These are phyloP conservation scores for Eupithecia subumbrata DNA, from an alignment of 2,888 invertebrate genomes.

Conservation along the genomic window DNA sequence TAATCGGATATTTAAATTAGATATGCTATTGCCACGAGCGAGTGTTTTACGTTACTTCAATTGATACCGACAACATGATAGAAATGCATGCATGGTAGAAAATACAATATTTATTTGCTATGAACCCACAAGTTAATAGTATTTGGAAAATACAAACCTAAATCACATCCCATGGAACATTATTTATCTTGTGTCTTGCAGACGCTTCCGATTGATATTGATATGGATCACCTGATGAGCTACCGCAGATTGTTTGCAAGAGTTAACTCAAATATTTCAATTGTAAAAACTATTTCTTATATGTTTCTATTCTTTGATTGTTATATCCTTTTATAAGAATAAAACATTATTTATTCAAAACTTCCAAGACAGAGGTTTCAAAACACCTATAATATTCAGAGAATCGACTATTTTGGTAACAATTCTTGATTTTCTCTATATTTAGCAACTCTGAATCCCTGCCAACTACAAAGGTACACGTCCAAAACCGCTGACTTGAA, in stretches of 20 bases:
- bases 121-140: not conserved
- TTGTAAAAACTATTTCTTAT: too few species aligned
- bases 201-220: too few species aligned
- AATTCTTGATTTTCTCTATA: not conserved
- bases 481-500: slow-evolving; percentile 14
- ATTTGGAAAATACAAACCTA: too few species aligned
- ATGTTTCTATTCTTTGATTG: too few species aligned
- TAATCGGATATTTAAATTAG: not conserved
- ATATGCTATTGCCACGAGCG: too few species aligned
- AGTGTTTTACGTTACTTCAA: not conserved
- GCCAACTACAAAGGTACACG: slow-evolving; percentile 14
- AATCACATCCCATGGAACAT: too few species aligned
- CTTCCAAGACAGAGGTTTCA: not conserved
- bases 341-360: not conserved
- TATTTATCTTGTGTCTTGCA: too few species aligned
- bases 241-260: too few species aligned
- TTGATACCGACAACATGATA: not conserved
- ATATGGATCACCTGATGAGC: too few species aligned
- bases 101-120: not conserved
- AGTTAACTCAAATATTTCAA: too few species aligned
- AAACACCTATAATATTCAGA: not conserved
- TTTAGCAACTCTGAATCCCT: not conserved
- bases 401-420: not conserved
- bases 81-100: not conserved
- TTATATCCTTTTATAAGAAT: too few species aligned